Evolutionary conservation across 2,888 invertebrate species (phyloP).

Genomic region (Sylvicola fuscatus): DNA sequence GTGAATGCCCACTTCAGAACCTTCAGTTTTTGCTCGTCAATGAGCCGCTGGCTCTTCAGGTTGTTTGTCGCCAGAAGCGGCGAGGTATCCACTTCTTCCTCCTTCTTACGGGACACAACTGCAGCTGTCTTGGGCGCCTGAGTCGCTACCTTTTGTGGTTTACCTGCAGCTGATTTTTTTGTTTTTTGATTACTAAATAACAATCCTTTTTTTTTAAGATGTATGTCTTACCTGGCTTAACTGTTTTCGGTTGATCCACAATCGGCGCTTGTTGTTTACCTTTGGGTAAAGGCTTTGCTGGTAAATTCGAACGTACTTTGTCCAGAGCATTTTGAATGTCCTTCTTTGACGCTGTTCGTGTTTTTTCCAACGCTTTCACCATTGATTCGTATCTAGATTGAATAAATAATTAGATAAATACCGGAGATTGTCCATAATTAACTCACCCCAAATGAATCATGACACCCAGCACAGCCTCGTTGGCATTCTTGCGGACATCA

Average conservation of each 20-base stretch:
- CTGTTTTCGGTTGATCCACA: conserved; percentile 28
- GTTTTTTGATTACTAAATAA: not conserved
- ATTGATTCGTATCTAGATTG: conserved; percentile 15
- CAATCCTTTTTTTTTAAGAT: conserved; percentile 15
- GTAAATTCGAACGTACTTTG: conserved; percentile 66
- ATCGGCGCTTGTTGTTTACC: conserved; percentile 33
- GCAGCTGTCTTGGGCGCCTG: conserved; percentile 10
- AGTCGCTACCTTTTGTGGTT: conserved; percentile 9
- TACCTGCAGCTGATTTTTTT: conserved; percentile 3
- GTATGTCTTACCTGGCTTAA: conserved; percentile 35
- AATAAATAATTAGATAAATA: not conserved
- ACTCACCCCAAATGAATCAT: conserved; percentile 78
- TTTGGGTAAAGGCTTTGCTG: conserved; percentile 54
- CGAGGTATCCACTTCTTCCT: conserved; percentile 64
- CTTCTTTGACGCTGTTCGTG: conserved; percentile 50
- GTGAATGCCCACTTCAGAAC: conserved; percentile 92
- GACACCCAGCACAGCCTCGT: conserved; percentile 73
- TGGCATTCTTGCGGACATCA: conserved; percentile 78
- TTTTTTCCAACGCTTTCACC: conserved; percentile 23
- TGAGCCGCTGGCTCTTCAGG: conserved; percentile 76
- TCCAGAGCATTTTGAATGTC: conserved; percentile 63
- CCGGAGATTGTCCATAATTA: not conserved
- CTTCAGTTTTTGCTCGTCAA: conserved; percentile 87
- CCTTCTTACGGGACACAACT: conserved; percentile 43
- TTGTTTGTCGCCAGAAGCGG: conserved; percentile 64